Percentiles rank a stretch among this genome's conserved stretches.
phyloP scores from a whole-genome alignment of 2,797 vertebrate species.

The Lithobates sylvaticus region DNA sequence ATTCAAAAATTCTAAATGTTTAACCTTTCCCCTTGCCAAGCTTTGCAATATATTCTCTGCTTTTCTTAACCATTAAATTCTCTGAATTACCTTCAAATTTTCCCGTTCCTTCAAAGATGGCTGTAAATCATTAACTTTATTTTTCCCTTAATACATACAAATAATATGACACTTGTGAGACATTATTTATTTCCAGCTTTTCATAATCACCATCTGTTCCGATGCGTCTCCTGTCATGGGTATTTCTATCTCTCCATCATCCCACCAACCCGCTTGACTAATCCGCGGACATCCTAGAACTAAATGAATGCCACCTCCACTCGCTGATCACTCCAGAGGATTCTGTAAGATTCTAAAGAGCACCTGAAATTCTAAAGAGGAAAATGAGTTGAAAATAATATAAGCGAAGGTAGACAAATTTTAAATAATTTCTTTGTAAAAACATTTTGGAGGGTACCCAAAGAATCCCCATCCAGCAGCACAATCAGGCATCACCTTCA shows the following conservation, averaged over 20 bases:
- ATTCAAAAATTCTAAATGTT: not conserved
- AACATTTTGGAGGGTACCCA: too few species aligned
- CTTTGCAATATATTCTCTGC: not conserved
- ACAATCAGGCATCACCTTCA: too few species aligned
- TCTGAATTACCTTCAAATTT: slow-evolving; percentile 18
- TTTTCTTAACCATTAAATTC: slow-evolving; percentile 11
- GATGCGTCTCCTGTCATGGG: slow-evolving; percentile 36
- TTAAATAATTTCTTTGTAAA: too few species aligned
- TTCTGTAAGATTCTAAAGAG: not conserved
- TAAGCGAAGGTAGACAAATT: too few species aligned
- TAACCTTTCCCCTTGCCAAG: not conserved
- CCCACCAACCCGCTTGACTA: slow-evolving; percentile 29
- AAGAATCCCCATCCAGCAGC: too few species aligned
- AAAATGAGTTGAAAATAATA: too few species aligned
- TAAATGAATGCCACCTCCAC: not conserved
- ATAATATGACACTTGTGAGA: slow-evolving; percentile 4
- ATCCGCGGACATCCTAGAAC: not conserved
- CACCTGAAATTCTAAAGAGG: not conserved
- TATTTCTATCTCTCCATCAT: slow-evolving; percentile 31
- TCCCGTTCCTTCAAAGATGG: slow-evolving; percentile 27
- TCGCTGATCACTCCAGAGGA: not conserved
- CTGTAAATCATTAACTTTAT: slow-evolving; percentile 40
- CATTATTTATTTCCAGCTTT: slow-evolving; percentile 47
- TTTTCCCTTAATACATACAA: slow-evolving; percentile 32
- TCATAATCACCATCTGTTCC: slow-evolving; percentile 47